Conservation (phyloP, 2,797 vertebrate species). For the Micromesistius poutassou region DNA sequence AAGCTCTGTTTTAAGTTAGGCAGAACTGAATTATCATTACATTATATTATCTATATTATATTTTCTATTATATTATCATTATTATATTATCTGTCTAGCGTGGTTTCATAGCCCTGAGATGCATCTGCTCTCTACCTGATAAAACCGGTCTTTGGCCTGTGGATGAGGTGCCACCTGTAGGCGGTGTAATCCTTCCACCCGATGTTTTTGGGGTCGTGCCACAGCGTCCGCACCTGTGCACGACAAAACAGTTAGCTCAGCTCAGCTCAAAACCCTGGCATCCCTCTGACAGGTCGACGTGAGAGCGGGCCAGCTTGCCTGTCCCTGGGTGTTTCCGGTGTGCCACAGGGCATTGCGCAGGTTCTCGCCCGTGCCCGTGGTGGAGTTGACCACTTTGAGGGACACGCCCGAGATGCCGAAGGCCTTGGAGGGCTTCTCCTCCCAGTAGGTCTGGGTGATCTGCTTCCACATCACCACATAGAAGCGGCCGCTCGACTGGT, state of each 20-base stretch:
- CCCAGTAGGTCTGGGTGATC: conserved; percentile 99
- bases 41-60: no score
- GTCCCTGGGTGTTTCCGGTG: conserved; percentile 91
- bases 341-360: conserved; percentile 97
- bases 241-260: conserved; percentile 6
- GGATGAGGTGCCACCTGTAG: conserved; percentile 97
- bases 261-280: not conserved
- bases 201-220: conserved; percentile 97
- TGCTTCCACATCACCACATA: conserved; percentile 99
- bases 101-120: not conserved
- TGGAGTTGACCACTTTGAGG: conserved; percentile 97
- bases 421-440: conserved; percentile 92
- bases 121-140: conserved; percentile 81
- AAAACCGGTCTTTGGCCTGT: conserved; percentile 94
- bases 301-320: conserved; percentile 71
- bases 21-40: not conserved
- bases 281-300: not conserved
- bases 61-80: no score
- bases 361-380: conserved; percentile 89
- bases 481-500: conserved; percentile 95
- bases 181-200: conserved; percentile 99
- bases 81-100: not conserved
- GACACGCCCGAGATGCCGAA: conserved; percentile 97
- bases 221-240: conserved; percentile 87
- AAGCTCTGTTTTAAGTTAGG: not conserved